Conservation (phyloP, 2,888 invertebrate species). For the Heliconius sara region DNA sequence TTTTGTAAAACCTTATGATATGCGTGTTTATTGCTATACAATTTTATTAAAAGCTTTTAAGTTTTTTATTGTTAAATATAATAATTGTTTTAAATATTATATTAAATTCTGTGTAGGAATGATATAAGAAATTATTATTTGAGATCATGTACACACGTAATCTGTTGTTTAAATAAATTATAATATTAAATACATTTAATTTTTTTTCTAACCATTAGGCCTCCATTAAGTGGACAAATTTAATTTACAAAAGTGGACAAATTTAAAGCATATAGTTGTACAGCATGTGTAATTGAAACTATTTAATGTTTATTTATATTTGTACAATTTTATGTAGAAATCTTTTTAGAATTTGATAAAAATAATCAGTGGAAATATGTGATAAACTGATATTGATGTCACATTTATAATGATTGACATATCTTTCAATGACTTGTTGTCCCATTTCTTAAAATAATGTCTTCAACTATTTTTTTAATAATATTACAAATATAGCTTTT, state of each 20-base stretch:
- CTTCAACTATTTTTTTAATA: not conserved
- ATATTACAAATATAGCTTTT: not conserved
- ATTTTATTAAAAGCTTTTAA: not conserved
- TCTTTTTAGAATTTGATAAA: not conserved
- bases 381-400: conserved; percentile 23
- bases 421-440: conserved; percentile 41
- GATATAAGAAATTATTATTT: not conserved
- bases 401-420: conserved; percentile 27
- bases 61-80: too few relatives aligned
- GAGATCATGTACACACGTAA: not conserved
- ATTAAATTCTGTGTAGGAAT: not conserved
- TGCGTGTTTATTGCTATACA: not conserved
- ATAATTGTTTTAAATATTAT: not conserved
- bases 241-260: not conserved
- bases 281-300: not conserved
- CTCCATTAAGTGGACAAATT: not conserved
- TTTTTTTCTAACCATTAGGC: not conserved
- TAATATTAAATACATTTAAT: not conserved
- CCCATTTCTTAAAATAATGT: conserved; percentile 21
- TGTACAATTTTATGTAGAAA: not conserved
- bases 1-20: not conserved
- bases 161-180: not conserved
- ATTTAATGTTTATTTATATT: conserved; percentile 1
- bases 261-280: not conserved
- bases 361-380: conserved; percentile 26